phyloP scores from a whole-genome alignment of 2,113 vertebrate species.

The Ceyx margarethae region DNA sequence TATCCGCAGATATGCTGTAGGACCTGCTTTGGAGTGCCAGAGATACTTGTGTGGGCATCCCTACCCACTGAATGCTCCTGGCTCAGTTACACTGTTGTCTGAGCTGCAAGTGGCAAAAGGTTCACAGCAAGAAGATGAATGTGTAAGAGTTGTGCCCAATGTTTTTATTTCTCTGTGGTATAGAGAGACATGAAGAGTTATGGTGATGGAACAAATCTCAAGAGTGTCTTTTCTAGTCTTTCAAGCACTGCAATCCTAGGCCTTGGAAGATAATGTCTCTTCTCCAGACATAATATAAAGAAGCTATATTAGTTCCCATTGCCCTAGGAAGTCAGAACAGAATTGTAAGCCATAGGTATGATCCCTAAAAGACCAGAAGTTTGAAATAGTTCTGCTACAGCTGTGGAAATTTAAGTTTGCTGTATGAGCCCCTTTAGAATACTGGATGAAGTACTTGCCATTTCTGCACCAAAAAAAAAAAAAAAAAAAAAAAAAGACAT shows the following conservation, averaged over 20 bases:
- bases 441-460: not conserved
- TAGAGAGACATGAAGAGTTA: not conserved
- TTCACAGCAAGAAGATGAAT: not conserved
- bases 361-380: not conserved
- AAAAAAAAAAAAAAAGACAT: not conserved
- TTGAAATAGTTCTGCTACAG: not conserved
- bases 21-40: not conserved
- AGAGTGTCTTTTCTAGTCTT: not conserved
- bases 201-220: not conserved
- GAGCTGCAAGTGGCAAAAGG: not conserved
- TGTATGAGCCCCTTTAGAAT: not conserved
- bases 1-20: not conserved
- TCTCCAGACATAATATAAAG: not conserved
- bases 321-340: not conserved
- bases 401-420: not conserved
- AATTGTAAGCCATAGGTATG: not conserved
- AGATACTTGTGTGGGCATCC: not conserved
- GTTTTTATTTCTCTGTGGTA: not conserved
- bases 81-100: not conserved
- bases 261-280: not conserved
- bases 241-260: not conserved
- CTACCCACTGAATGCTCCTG: not conserved
- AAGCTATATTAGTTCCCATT: not conserved
- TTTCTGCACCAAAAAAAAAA: not conserved
- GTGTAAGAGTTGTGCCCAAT: not conserved